Evolutionary conservation across 2,797 vertebrate species (phyloP), one percentile per base, ranked within the genome.

Genomic region (Psittacula derbiana): DNA sequence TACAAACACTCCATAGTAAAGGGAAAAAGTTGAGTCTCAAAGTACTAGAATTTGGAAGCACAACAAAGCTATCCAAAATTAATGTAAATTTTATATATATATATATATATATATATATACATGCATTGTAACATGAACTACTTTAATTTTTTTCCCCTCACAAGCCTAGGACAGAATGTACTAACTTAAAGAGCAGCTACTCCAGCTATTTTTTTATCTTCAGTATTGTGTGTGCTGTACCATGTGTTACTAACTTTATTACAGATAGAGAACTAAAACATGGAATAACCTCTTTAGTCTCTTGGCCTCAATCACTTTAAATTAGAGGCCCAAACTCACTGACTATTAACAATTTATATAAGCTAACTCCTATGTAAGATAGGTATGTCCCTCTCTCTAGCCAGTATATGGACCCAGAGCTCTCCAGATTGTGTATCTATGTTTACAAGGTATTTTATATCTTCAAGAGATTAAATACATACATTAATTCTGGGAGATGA

Each of bases 181-280:
- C 8, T 20, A 86, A 80, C 4, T 38, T 53, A 28, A 90, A 81
- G 46, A 80, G 19, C 4, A 28, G n/a, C 49, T 88, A 78, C 58
- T 84, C 27, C 79, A 80, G 43, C 12, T 50, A 15, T 23, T 73
- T 72, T 80, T 96, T 92, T 67, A 69, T 60, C 50, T 75, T 69
- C 62, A 47, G 24, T 60, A 84, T 10, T 86, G 55, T 30, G 5
- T 64, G 23, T 9, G 7, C 33, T 69, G 36, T 71, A n/a, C 31
- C 49, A 66, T 58, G 20, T 75, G 67, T 71, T 86, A 88, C 72
- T 69, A 83, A 88, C 24, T 90, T 86, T 57, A 75, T 65, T 74
- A 52, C 12, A 81, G 44, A 49, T 5, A 92, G 46, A 84, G 43
- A 93, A 85, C 38, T 83, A 74, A 91, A 94, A 74, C 27, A 23